A percentile compares a stretch with the other conserved stretches of the same genome.
Evolutionary conservation across 2,888 invertebrate species (phyloP).

Genomic region (Volucella inanis): DNA sequence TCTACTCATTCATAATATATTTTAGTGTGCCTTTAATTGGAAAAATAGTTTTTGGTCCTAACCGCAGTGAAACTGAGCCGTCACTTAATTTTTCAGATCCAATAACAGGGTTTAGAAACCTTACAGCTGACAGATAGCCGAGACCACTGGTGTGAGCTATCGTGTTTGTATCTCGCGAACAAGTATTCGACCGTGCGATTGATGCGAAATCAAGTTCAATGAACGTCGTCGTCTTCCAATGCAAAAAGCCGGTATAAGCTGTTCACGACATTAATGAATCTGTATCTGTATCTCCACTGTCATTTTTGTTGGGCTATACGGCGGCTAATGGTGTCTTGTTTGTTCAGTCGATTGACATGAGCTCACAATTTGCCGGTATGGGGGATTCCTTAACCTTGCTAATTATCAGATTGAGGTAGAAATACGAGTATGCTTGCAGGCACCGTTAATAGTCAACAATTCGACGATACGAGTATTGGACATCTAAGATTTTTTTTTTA

Average conservation of each 20-base stretch:
- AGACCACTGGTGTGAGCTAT: background rate
- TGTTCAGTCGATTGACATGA: slow-evolving; percentile 6
- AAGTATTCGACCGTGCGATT: background rate
- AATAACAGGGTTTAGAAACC: background rate
- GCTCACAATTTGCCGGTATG: background rate
- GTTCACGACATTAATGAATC: background rate
- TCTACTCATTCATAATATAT: slow-evolving; percentile 2
- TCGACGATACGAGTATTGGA: background rate
- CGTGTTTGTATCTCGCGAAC: slow-evolving; percentile 16
- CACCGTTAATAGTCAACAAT: slow-evolving; percentile 18
- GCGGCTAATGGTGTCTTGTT: slow-evolving; percentile 4
- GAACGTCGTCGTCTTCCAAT: slow-evolving; percentile 10
- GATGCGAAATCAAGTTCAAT: slow-evolving; percentile 29
- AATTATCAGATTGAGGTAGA: background rate
- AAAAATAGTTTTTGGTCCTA: background rate
- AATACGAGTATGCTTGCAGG: background rate
- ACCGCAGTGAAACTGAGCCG: background rate
- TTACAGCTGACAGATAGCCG: background rate
- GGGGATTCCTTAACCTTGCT: background rate
- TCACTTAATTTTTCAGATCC: background rate
- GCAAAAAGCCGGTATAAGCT: slow-evolving; percentile 5
- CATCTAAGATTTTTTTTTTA: background rate
- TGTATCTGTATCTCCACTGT: too few relatives aligned
- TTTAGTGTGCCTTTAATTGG: too few relatives aligned
- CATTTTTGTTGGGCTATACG: background rate